Conservation (phyloP, 2,888 invertebrate genomes). For the Drosophila emarginata region DNA sequence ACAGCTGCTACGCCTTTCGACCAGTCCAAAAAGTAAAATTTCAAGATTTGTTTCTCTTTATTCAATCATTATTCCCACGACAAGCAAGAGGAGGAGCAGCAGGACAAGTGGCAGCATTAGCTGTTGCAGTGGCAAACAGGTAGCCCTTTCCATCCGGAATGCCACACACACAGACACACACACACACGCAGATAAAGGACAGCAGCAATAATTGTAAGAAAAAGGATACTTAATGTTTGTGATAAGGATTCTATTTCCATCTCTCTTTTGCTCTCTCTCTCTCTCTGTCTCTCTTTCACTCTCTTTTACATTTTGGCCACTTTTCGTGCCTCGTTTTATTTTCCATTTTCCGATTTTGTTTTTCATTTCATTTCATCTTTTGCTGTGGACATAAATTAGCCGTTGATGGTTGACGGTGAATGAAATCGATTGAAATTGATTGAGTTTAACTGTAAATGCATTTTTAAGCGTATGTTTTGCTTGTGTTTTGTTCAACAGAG, state of each 20-base stretch:
- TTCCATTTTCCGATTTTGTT: background rate
- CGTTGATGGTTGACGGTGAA: conserved; percentile 56
- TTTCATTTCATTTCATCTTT: background rate
- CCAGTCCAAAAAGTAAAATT: background rate
- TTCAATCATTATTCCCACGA: conserved; percentile 66
- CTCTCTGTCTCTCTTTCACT: too few relatives aligned
- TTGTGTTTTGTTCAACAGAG: conserved; percentile 66
- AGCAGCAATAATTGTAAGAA: background rate
- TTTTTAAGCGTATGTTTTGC: conserved; percentile 77
- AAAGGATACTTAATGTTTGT: conserved; percentile 63
- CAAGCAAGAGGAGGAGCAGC: conserved; percentile 24
- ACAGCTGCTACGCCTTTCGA: conserved; percentile 26
- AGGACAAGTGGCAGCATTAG: background rate
- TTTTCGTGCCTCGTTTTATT: background rate
- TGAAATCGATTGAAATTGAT: conserved; percentile 75
- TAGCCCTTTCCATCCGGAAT: conserved; percentile 37
- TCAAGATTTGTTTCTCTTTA: background rate
- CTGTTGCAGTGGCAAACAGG: conserved; percentile 40
- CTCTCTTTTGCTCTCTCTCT: background rate
- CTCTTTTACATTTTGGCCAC: background rate
- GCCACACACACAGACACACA: conserved; percentile 60
- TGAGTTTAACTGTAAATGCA: conserved; percentile 78
- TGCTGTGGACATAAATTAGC: conserved; percentile 60
- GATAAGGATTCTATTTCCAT: conserved; percentile 52
- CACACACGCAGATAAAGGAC: conserved; percentile 47